Percentiles rank a stretch among this genome's conserved stretches.
Conservation (phyloP, 2,888 invertebrate species). For the Lycia hirtaria region DNA sequence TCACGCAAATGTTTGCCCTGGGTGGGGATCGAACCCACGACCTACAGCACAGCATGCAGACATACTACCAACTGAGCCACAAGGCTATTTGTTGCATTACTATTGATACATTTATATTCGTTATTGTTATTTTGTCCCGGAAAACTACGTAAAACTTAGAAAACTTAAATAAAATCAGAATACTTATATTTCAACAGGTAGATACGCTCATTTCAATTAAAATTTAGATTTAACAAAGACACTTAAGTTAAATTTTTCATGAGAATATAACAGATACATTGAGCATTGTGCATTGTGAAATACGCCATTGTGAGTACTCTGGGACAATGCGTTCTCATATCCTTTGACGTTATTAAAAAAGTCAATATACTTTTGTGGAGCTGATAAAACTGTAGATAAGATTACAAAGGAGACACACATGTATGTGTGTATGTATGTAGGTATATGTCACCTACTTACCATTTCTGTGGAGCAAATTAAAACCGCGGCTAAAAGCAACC, state of each 20-base stretch:
- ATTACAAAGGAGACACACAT: too few species aligned
- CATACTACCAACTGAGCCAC: too few species aligned
- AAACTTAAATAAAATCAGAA: neutral
- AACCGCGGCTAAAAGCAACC: too few species aligned
- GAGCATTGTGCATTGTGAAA: constrained; percentile 28
- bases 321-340: constrained; percentile 26
- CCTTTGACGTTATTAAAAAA: constrained; percentile 19
- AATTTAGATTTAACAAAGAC: constrained; percentile 22
- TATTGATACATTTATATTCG: too few species aligned
- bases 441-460: too few species aligned
- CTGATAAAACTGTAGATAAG: constrained; percentile 15
- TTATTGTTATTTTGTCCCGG: too few species aligned
- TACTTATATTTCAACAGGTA: neutral
- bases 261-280: constrained; percentile 25
- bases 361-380: constrained; percentile 2
- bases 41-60: too few species aligned
- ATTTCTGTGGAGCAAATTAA: neutral
- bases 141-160: too few species aligned
- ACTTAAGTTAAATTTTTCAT: constrained; percentile 14
- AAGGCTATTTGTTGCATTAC: too few species aligned
- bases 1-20: too few species aligned
- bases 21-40: too few species aligned
- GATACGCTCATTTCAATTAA: neutral
- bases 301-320: constrained; percentile 14
- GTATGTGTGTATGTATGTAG: neutral